Evolutionary conservation across 2,113 vertebrate genomes (phyloP).

Genomic region (Talpa occidentalis): DNA sequence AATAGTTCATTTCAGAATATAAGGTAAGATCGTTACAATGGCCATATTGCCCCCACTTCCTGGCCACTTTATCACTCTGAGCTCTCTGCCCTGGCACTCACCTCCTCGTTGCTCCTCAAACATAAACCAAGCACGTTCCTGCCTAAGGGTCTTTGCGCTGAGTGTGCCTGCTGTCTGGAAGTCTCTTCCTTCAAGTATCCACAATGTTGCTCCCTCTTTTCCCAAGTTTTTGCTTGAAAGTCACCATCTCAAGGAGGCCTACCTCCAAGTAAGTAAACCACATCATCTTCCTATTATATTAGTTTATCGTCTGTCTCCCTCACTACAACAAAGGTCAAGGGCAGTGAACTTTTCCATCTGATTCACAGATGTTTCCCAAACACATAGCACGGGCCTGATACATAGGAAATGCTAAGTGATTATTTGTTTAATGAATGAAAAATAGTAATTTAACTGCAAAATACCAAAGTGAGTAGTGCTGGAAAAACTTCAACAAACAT

Average conservation of each 20-base stretch:
- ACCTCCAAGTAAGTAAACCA: neutral
- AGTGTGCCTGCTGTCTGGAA: neutral
- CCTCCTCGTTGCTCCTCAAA: neutral
- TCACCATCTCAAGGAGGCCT: neutral
- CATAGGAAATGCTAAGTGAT: neutral
- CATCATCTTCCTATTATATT: neutral
- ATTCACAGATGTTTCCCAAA: neutral
- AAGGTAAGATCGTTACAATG: neutral
- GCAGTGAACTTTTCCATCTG: neutral
- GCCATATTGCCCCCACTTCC: rapidly evolving
- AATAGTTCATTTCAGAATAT: neutral
- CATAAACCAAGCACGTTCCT: neutral
- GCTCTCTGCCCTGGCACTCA: neutral
- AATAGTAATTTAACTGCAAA: neutral
- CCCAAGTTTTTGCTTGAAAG: neutral
- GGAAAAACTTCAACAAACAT: neutral
- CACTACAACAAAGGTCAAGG: neutral
- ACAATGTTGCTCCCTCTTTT: neutral
- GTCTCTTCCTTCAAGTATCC: neutral
- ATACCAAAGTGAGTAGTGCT: neutral
- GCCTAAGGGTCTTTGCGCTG: neutral
- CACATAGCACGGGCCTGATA: neutral
- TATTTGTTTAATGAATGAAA: neutral
- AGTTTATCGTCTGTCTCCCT: neutral
- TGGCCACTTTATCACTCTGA: neutral